Percentiles rank a stretch among this genome's conserved stretches.
These are phyloP conservation scores for Drepanosiphum platanoidis DNA, from an alignment of 2,888 invertebrate genomes.

Conservation along the genomic window DNA sequence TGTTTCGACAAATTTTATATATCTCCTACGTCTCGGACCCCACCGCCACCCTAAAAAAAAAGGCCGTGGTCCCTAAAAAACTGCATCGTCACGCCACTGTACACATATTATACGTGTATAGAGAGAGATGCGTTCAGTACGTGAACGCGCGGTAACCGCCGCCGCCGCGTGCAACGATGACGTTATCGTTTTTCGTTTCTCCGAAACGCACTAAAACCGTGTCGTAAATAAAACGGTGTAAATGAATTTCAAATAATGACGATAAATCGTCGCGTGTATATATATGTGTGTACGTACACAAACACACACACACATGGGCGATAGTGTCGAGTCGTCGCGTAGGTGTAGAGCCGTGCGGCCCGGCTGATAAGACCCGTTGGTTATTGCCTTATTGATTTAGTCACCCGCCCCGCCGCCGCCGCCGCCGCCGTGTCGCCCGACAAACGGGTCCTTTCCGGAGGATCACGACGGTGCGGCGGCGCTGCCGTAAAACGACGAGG, in stretches of 20 bases:
- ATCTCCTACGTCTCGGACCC: too few relatives aligned
- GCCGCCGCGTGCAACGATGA: background rate
- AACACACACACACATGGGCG: too few relatives aligned
- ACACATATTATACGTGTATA: too few relatives aligned
- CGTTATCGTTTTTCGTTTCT: background rate
- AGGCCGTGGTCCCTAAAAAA: too few relatives aligned
- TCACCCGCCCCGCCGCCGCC: background rate
- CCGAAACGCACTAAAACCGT: background rate
- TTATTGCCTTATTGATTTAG: constrained; percentile 21
- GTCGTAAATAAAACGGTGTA: background rate
- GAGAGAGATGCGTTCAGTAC: too few relatives aligned
- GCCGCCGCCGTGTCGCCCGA: background rate
- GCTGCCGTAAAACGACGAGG: background rate
- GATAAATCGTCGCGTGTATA: constrained; percentile 24
- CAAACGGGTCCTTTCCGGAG: background rate
- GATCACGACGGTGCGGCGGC: background rate
- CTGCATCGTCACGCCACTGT: too few relatives aligned
- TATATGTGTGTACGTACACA: constrained; percentile 14
- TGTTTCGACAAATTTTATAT: too few relatives aligned
- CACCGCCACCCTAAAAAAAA: too few relatives aligned
- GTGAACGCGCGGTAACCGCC: background rate
- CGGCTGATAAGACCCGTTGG: constrained; percentile 38
- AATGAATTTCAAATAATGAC: constrained; percentile 3
- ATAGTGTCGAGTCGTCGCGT: constrained; percentile 26
- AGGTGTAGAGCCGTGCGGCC: background rate